phyloP scores from a whole-genome alignment of 1,140 invertebrate species.

The Calliphora vicina region DNA sequence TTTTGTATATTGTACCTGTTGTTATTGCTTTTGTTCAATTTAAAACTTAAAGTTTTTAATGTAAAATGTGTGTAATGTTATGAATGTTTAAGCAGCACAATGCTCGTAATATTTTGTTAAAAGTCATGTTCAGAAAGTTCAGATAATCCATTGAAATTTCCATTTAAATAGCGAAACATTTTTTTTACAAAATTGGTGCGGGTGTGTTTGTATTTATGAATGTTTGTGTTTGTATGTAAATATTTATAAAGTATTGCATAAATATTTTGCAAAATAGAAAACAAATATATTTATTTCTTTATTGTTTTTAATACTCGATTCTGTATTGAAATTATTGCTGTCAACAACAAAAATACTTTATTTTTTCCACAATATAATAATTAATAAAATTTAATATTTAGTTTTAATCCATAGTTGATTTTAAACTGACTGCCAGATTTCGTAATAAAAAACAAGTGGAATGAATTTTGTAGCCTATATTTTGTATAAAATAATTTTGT shows the following conservation, averaged over 20 bases:
- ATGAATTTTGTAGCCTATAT: no score
- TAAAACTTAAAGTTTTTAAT: slow-evolving; percentile 2
- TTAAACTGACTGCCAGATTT: neutral
- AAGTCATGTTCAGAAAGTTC: slow-evolving; percentile 22
- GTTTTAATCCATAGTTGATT: neutral
- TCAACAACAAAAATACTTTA: neutral
- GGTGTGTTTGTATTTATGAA: neutral
- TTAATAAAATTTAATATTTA: neutral
- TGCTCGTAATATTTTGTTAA: slow-evolving; percentile 16
- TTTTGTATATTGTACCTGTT: neutral
- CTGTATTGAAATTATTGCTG: neutral
- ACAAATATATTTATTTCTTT: neutral
- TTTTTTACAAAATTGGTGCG: neutral
- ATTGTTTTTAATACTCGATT: neutral
- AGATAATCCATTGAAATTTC: slow-evolving; percentile 31
- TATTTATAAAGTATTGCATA: neutral
- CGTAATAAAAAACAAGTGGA: neutral
- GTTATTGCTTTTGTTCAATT: neutral
- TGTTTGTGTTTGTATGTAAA: neutral
- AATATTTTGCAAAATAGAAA: neutral
- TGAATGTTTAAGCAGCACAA: slow-evolving; percentile 27
- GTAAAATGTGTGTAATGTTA: neutral
- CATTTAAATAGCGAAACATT: slow-evolving; percentile 23
- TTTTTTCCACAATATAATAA: neutral
- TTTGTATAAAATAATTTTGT: no score